phyloP scores from a whole-genome alignment of 2,888 invertebrate species.

The Oscheius onirici region DNA sequence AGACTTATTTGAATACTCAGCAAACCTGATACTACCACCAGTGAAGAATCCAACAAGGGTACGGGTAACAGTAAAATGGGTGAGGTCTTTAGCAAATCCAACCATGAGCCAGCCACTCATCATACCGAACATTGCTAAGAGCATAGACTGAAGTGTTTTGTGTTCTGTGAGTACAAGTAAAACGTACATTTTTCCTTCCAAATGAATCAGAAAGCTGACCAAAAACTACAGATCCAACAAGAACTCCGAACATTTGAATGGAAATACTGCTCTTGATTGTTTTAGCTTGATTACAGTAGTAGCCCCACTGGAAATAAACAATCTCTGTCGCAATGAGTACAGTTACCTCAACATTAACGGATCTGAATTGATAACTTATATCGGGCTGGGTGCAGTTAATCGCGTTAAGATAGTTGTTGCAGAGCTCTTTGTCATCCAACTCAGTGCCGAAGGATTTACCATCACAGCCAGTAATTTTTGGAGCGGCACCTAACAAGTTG shows the following conservation, averaged over 20 bases:
- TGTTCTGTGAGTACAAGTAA: no score
- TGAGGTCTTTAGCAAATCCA: slow-evolving; percentile 35
- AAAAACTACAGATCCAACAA: slow-evolving; percentile 61
- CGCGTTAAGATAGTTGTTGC: not conserved
- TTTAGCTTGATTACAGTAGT: slow-evolving; percentile 48
- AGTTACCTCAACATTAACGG: slow-evolving; percentile 56
- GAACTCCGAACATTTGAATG: slow-evolving; percentile 65
- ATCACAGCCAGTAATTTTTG: slow-evolving; percentile 38
- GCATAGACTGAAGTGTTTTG: slow-evolving; percentile 31
- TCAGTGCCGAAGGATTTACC: slow-evolving; percentile 23
- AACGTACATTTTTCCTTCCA: slow-evolving; percentile 45
- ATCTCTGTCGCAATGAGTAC: not conserved
- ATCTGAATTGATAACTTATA: slow-evolving; percentile 48
- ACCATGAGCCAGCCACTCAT: slow-evolving; percentile 44
- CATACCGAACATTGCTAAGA: slow-evolving; percentile 41
- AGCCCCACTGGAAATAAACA: slow-evolving; percentile 44
- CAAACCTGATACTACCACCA: slow-evolving; percentile 47
- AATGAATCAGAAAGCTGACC: slow-evolving; percentile 65
- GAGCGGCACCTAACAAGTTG: slow-evolving; percentile 40
- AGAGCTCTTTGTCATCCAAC: slow-evolving; percentile 41
- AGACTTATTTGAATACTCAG: slow-evolving; percentile 1
- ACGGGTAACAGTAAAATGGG: slow-evolving; percentile 45
- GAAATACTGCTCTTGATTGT: slow-evolving; percentile 58
- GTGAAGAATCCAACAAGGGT: slow-evolving; percentile 50
- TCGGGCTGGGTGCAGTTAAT: slow-evolving; percentile 41